Evolutionary conservation across 2,113 vertebrate species (phyloP).

Genomic region (Sapajus apella): DNA sequence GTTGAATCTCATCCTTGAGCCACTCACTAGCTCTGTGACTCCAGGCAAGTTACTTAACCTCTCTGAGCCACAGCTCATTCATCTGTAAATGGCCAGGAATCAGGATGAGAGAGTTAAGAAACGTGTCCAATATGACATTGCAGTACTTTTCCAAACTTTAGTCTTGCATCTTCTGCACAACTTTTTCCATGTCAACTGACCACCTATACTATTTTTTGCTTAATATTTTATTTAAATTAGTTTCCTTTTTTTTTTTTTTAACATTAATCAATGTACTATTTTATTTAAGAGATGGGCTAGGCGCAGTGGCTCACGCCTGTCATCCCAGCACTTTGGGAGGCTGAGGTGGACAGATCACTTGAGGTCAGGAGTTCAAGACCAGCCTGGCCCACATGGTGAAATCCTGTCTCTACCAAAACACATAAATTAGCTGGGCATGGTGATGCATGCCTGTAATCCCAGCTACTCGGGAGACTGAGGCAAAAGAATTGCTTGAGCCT

Average conservation of each 20-base stretch:
- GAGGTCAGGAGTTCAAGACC: no score
- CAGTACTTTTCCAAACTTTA: not conserved
- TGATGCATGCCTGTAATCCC: no score
- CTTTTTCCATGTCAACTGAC: not conserved
- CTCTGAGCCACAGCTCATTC: not conserved
- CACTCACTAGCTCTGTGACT: not conserved
- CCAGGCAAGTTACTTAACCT: not conserved
- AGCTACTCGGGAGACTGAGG: no score
- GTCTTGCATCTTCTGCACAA: not conserved
- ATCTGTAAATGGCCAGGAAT: not conserved
- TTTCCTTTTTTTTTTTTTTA: not conserved
- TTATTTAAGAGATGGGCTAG: not conserved
- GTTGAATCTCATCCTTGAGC: not conserved
- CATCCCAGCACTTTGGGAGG: no score
- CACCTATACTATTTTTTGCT: not conserved
- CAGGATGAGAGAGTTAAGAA: not conserved
- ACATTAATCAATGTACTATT: slow-evolving; percentile 11
- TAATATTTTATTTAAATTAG: not conserved
- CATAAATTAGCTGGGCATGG: no score
- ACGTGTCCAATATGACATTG: not conserved
- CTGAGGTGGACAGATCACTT: no score
- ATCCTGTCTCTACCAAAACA: no score
- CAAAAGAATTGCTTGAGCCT: no score
- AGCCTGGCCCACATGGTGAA: no score
- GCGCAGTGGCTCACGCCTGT: no score